A percentile compares a stretch with the other conserved stretches of the same genome.
Evolutionary conservation across 2,888 invertebrate species (phyloP).

Genomic region (Suillia variegata): DNA sequence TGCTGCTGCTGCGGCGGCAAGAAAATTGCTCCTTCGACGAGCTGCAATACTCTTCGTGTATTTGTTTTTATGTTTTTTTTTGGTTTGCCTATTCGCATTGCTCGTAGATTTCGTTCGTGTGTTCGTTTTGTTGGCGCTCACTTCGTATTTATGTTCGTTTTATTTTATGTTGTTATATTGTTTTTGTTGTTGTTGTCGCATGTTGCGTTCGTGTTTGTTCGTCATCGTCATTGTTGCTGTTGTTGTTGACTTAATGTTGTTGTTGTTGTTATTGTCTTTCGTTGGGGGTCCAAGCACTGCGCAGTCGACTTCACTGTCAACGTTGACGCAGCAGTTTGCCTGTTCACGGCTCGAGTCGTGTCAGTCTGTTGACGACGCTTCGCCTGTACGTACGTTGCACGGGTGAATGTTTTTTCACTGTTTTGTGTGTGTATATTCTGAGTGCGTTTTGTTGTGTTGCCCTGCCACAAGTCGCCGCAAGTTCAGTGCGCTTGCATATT

Average conservation of each 20-base stretch:
- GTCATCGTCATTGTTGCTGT: constrained; percentile 27
- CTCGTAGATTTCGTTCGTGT: neutral
- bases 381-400: constrained; percentile 55
- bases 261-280: constrained; percentile 38
- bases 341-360: constrained; percentile 39
- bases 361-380: constrained; percentile 59
- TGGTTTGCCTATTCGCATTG: too few species aligned
- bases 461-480: too few species aligned
- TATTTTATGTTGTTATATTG: constrained; percentile 39
- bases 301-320: constrained; percentile 15
- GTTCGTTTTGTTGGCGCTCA: neutral
- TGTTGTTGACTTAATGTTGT: constrained; percentile 3
- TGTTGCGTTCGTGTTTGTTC: constrained; percentile 25
- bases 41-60: too few species aligned
- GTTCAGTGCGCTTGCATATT: too few species aligned
- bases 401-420: too few species aligned
- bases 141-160: constrained; percentile 13
- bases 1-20: neutral
- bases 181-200: constrained; percentile 28
- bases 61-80: too few species aligned
- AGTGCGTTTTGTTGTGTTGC: too few species aligned
- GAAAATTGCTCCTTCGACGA: constrained; percentile 3
- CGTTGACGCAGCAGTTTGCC: constrained; percentile 36
- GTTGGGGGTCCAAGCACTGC: constrained; percentile 54
- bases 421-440: too few species aligned